Conservation (phyloP, 2,888 invertebrate genomes). For the Reticulitermes lucifugus region DNA sequence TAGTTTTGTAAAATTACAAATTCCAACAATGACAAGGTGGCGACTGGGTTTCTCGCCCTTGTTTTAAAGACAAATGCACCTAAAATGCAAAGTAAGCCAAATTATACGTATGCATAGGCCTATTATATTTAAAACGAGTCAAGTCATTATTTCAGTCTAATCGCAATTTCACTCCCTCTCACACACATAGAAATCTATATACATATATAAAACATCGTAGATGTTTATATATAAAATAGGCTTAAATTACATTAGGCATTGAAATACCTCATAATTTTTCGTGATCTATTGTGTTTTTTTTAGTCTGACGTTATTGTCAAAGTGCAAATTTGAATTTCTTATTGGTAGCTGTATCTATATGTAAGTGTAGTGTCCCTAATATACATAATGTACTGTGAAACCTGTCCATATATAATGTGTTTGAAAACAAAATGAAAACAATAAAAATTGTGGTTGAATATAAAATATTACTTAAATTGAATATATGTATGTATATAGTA, state of each 20-base stretch:
- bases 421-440: constrained; percentile 62
- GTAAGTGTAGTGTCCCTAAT: constrained; percentile 45
- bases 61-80: constrained; percentile 3
- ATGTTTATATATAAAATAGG: constrained; percentile 41
- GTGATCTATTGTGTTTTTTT: constrained; percentile 41
- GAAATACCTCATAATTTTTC: constrained; percentile 46
- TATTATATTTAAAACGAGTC: constrained; percentile 28
- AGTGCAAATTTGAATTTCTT: constrained; percentile 43
- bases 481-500: neutral
- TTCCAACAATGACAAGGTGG: neutral
- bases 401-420: constrained; percentile 58
- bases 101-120: constrained; percentile 40
- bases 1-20: constrained; percentile 34
- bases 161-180: constrained; percentile 6
- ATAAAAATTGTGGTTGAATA: constrained; percentile 65
- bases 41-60: neutral
- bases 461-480: constrained; percentile 55
- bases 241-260: constrained; percentile 45
- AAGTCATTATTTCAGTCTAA: constrained; percentile 31
- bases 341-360: constrained; percentile 47
- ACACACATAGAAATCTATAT: constrained; percentile 36
- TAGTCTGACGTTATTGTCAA: constrained; percentile 39
- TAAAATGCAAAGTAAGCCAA: neutral
- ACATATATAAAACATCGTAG: constrained; percentile 40
- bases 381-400: constrained; percentile 50